These are phyloP conservation scores for Erpetoichthys calabaricus DNA, from an alignment of 2,797 vertebrate species.

Conservation along the genomic window DNA sequence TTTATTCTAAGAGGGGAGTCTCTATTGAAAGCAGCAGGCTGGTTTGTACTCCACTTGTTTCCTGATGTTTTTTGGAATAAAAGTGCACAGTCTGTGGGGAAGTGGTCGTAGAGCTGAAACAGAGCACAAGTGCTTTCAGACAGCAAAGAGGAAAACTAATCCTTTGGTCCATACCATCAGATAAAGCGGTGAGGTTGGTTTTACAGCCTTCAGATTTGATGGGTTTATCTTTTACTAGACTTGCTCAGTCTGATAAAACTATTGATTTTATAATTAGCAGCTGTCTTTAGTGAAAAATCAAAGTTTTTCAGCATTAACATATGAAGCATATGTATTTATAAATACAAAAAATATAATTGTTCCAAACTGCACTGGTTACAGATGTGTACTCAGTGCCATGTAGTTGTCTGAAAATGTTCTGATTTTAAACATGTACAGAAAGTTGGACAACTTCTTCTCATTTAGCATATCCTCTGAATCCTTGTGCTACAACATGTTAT, in stretches of 20 bases:
- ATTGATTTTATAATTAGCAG: constrained; percentile 47
- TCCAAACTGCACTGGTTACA: too few relatives aligned
- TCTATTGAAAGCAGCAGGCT: too few relatives aligned
- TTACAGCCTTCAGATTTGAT: constrained; percentile 33
- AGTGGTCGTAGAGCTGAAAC: constrained; percentile 24
- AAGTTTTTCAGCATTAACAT: too few relatives aligned
- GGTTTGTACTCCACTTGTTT: background rate
- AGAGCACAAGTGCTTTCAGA: constrained; percentile 37
- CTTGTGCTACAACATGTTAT: too few relatives aligned
- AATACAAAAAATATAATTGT: too few relatives aligned
- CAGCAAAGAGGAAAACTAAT: constrained; percentile 35
- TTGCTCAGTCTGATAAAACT: constrained; percentile 28
- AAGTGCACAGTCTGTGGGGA: constrained; percentile 8
- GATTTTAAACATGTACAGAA: too few relatives aligned
- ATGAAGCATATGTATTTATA: too few relatives aligned
- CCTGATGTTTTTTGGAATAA: constrained; percentile 4
- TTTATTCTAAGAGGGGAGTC: background rate
- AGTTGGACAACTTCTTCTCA: too few relatives aligned
- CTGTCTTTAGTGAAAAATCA: constrained; percentile 35
- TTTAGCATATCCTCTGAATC: too few relatives aligned
- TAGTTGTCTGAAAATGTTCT: too few relatives aligned
- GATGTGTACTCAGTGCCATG: too few relatives aligned
- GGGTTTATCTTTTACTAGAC: constrained; percentile 36
- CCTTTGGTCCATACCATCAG: constrained; percentile 34
- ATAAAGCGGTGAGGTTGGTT: constrained; percentile 36